Evolutionary conservation across 2,113 vertebrate species (phyloP).

Genomic region (Pluvialis apricaria): DNA sequence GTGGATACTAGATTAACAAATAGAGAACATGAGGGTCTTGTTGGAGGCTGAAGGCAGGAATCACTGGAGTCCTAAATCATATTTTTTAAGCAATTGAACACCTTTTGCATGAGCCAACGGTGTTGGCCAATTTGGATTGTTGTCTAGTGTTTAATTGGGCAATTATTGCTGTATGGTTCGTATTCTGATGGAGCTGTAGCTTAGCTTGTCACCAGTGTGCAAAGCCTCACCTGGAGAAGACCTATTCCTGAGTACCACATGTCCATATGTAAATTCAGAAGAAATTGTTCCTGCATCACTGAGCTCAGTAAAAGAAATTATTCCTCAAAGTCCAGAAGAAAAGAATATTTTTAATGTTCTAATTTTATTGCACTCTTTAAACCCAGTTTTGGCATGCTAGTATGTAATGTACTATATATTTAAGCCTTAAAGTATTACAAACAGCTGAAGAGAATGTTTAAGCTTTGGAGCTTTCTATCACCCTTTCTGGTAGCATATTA

Average conservation of each 20-base stretch:
- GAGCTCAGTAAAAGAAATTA: conserved; percentile 19
- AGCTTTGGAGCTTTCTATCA: not conserved
- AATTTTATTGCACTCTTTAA: not conserved
- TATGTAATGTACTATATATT: not conserved
- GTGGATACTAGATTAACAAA: not conserved
- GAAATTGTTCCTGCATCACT: conserved; percentile 59
- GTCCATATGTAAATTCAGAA: conserved; percentile 52
- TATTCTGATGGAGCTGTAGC: conserved; percentile 8
- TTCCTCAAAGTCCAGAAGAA: conserved; percentile 39
- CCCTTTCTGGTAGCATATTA: not conserved
- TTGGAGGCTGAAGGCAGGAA: not conserved
- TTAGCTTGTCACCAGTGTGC: conserved; percentile 54
- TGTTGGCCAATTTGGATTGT: not conserved
- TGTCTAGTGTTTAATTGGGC: not conserved
- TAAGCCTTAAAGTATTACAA: not conserved
- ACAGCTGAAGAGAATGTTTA: not conserved
- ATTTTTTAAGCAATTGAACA: not conserved
- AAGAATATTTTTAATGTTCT: conserved; percentile 56
- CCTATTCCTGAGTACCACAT: conserved; percentile 43
- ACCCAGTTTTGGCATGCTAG: not conserved
- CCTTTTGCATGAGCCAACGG: not conserved
- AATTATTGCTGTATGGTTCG: not conserved
- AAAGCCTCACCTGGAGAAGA: conserved; percentile 36
- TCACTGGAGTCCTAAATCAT: not conserved
- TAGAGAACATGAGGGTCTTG: not conserved